phyloP scores from a whole-genome alignment of 1,140 invertebrate genomes.

The Pristionchus pacificus region DNA sequence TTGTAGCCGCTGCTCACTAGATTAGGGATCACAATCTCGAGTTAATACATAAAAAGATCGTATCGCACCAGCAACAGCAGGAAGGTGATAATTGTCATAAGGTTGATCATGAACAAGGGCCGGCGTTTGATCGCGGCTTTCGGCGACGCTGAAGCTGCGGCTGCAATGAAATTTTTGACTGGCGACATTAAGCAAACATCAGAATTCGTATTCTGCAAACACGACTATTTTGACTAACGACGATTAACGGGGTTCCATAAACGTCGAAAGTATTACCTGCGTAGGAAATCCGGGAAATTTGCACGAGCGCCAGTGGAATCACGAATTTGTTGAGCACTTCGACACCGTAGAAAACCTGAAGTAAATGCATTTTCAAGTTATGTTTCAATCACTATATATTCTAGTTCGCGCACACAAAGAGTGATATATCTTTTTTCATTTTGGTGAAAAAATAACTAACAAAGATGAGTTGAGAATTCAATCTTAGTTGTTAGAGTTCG shows the following conservation, averaged over 20 bases:
- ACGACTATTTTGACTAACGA: no score
- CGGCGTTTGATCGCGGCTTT: neutral
- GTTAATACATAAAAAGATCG: neutral
- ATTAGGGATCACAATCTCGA: no score
- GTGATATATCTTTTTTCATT: no score
- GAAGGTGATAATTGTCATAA: neutral
- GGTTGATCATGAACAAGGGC: neutral
- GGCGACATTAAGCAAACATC: no score
- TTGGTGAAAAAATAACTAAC: no score
- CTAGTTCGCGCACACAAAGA: neutral
- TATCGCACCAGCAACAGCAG: neutral
- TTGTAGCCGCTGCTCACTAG: no score
- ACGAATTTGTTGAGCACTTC: neutral
- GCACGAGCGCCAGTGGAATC: neutral
- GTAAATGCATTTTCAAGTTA: neutral
- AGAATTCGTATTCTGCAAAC: no score
- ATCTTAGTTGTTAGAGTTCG: no score
- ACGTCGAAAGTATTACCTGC: neutral
- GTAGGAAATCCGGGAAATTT: neutral
- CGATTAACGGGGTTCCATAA: neutral
- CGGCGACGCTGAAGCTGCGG: neutral
- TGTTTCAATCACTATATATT: neutral
- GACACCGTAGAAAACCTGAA: neutral
- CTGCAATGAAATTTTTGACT: neutral
- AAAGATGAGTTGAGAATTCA: no score